These are phyloP conservation scores for Parazoanthus atlanticus DNA, from an alignment of 92 coral and sea anemone species.

Conservation along the genomic window DNA sequence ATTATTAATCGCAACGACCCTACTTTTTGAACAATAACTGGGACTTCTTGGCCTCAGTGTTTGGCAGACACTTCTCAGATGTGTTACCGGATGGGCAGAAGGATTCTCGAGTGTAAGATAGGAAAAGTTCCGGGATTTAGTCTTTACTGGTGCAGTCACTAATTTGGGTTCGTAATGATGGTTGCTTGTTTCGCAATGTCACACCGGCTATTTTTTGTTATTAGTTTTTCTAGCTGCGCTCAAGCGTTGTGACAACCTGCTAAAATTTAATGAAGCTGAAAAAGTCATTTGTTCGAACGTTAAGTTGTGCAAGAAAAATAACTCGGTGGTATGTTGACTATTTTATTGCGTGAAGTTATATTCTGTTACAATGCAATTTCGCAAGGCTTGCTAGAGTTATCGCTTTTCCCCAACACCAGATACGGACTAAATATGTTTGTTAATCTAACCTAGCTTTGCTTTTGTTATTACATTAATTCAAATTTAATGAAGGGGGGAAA, in stretches of 20 bases:
- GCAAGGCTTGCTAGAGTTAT: background rate
- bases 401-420: background rate
- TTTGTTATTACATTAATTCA: background rate
- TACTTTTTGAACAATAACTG: background rate
- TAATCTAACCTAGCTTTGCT: background rate
- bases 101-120: background rate
- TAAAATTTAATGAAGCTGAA: conserved; percentile 4
- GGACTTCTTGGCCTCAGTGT: background rate
- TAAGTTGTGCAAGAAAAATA: background rate
- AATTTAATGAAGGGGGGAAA: background rate
- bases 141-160: background rate
- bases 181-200: background rate
- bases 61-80: background rate
- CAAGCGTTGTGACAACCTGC: conserved; percentile 21
- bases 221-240: conserved; percentile 8
- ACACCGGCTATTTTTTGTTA: background rate
- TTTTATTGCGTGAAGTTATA: background rate
- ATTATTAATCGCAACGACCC: conserved; percentile 1
- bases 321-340: background rate
- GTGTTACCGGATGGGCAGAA: background rate
- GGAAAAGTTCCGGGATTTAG: background rate
- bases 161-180: background rate
- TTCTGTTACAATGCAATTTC: background rate
- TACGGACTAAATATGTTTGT: background rate
- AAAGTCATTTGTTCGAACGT: background rate